Conservation (phyloP, 2,797 vertebrate species). For the Phrynocephalus vlangalii region DNA sequence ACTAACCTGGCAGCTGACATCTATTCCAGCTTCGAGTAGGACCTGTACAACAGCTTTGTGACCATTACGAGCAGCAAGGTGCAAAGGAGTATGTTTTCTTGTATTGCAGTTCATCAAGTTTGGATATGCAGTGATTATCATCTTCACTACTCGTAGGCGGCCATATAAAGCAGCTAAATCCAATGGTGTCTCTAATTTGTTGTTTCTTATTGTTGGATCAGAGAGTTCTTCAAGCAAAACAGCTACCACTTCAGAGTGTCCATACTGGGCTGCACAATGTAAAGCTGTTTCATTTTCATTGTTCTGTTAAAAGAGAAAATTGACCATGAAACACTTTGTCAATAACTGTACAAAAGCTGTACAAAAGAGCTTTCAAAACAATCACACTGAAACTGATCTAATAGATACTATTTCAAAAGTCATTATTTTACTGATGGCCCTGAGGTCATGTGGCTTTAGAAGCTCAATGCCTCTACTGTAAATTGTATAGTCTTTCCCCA, state of each 20-base stretch:
- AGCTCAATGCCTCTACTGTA: neutral
- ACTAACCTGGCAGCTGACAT: conserved; percentile 94
- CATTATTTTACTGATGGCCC: neutral
- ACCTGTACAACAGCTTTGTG: conserved; percentile 90
- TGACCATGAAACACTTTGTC: conserved; percentile 18
- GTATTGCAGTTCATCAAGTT: conserved; percentile 92
- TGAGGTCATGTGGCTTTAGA: neutral
- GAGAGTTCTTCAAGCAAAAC: conserved; percentile 93
- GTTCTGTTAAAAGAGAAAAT: conserved; percentile 82
- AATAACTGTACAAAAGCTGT: conserved; percentile 13
- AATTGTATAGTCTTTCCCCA: neutral
- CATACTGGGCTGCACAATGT: conserved; percentile 95
- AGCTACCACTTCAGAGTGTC: conserved; percentile 93
- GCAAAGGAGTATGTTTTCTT: conserved; percentile 90
- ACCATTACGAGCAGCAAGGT: conserved; percentile 94
- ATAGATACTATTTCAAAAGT: conserved; percentile 1
- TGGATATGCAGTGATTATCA: conserved; percentile 93
- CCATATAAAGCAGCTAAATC: conserved; percentile 95
- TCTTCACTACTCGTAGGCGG: conserved; percentile 91
- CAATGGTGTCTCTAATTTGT: conserved; percentile 90
- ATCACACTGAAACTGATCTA: conserved; percentile 37
- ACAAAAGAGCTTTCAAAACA: conserved; percentile 20
- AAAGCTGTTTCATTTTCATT: conserved; percentile 94
- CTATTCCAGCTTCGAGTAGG: conserved; percentile 93
- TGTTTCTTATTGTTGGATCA: conserved; percentile 94